Percentiles rank a stretch among this genome's conserved stretches.
phyloP scores from a whole-genome alignment of 1,140 invertebrate genomes.

The Frieseomelitta varia region DNA sequence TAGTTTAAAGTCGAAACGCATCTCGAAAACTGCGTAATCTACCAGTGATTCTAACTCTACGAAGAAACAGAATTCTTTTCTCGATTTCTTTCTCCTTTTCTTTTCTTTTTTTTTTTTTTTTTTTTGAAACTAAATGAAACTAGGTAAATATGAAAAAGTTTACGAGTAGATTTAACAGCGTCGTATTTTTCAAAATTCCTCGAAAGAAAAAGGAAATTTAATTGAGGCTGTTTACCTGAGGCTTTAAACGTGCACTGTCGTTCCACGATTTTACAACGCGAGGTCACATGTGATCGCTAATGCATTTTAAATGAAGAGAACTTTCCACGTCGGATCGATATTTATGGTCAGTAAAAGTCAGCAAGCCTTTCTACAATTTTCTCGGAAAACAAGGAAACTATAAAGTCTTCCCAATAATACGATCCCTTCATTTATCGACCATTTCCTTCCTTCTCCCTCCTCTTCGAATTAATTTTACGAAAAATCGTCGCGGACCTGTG shows the following conservation, averaged over 20 bases:
- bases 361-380: background rate
- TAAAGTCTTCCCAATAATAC: background rate
- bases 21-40: too few relatives aligned
- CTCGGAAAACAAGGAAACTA: background rate
- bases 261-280: background rate
- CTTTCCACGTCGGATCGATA: conserved; percentile 2
- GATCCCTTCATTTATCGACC: background rate
- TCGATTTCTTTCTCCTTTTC: background rate
- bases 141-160: too few relatives aligned
- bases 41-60: background rate
- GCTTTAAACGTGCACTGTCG: background rate
- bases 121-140: too few relatives aligned
- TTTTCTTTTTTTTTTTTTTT: too few relatives aligned
- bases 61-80: background rate
- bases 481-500: background rate
- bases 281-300: conserved; percentile 7
- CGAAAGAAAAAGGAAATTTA: background rate
- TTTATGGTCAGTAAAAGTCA: background rate
- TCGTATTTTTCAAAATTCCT: background rate
- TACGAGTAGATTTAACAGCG: too few relatives aligned
- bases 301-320: conserved; percentile 28
- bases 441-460: background rate
- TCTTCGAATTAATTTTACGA: background rate
- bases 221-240: background rate
- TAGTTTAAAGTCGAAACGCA: background rate